Conservation (phyloP, 2,797 vertebrate species). For the Acrossocheilus wenchowensis region DNA sequence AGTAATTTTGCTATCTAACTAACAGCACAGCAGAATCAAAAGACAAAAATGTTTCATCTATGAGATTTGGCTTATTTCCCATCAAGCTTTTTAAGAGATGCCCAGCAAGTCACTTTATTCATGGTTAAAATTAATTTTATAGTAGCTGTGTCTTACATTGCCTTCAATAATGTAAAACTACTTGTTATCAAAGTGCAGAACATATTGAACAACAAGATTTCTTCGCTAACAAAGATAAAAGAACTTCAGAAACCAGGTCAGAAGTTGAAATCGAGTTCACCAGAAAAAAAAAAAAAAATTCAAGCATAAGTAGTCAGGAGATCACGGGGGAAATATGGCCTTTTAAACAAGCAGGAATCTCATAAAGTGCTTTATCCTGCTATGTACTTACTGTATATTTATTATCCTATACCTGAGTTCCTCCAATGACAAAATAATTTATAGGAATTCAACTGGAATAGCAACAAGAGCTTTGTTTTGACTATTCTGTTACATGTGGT, state of each 20-base stretch:
- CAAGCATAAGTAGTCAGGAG: not conserved
- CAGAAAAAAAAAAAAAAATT: not conserved
- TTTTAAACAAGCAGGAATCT: not conserved
- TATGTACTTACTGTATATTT: not conserved
- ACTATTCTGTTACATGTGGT: not conserved
- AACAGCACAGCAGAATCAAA: not conserved
- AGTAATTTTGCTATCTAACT: not conserved
- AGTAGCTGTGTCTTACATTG: not conserved
- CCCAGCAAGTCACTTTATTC: not conserved
- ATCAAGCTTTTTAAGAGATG: not conserved
- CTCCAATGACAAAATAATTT: not conserved
- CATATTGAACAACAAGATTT: not conserved
- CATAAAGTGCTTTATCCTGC: not conserved
- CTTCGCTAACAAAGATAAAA: not conserved
- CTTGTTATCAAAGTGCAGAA: not conserved
- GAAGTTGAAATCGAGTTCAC: constrained; percentile 10
- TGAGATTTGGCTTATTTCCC: not conserved
- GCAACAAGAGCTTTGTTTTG: not conserved
- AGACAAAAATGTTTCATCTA: not conserved
- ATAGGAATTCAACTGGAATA: not conserved
- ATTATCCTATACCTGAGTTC: not conserved
- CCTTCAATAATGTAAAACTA: not conserved
- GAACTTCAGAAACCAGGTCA: not conserved
- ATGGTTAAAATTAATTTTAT: not conserved
- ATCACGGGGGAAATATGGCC: not conserved